Base-by-base conservation (phyloP, 2,888 invertebrate genomes). In the Petrolisthes manimaculis region DNA sequence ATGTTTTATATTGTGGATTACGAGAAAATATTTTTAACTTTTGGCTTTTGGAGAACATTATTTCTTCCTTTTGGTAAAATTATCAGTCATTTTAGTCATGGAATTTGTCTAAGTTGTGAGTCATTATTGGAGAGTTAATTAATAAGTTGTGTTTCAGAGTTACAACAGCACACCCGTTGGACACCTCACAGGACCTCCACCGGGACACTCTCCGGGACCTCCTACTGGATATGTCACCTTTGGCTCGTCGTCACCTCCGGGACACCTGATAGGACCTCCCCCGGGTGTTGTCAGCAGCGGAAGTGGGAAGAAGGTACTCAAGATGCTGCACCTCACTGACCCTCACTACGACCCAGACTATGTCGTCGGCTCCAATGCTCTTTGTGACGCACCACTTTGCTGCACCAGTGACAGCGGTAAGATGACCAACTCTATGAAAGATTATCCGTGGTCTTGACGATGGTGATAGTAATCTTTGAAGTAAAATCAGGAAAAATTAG, bases 341-440 rank as follows among this genome's bases (percentile, higher is more conserved):
- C 95, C 96, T 54, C 97, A 97, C 92, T 95, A 96, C 84, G 97
- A 97, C 93, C 95, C 95, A 0, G 92, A 94, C 1, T 97, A 97
- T 92, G 94, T 94, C 91, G 94, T 95, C 0, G 95, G 95, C 55
- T 95, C 95, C 0, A 95, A 95, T 81, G 95, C 96, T 0, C 93
- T 94, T 4, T 97, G 97, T 92, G 94, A 94, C 0, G 95, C 96
- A 91, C 96, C 97, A 1, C 93, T 96, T 5, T 98, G 97, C 92
- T 98, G 97, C 92, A 89, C 81, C n/a, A 51, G 88, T 24, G 89
- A 89, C 37, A 86, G 85, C 78, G 89, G 89, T 89, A 21, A 78
- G 86, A 21, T 37, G 14, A 37, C 2, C 3, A 37, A 18, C 9
- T 61, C 1, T 61, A 12, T 61, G 61, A 1, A 9, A 61, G 12